phyloP scores from a whole-genome alignment of 2,113 vertebrate species.

The Puntigrus tetrazona region DNA sequence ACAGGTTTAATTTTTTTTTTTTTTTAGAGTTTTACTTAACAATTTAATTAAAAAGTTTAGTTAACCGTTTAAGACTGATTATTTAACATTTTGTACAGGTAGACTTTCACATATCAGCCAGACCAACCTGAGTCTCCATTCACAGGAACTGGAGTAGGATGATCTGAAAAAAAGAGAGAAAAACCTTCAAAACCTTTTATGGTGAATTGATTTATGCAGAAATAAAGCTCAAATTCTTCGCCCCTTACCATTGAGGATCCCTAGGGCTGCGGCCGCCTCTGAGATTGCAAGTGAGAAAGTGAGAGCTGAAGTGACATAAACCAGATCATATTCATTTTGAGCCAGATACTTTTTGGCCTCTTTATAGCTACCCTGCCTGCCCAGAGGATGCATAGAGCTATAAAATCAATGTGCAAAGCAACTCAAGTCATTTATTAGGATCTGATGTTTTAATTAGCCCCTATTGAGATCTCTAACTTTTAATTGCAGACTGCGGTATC shows the following conservation, averaged over 20 bases:
- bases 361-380: background rate
- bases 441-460: background rate
- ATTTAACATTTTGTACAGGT: background rate
- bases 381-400: background rate
- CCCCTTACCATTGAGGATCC: slow-evolving; percentile 37
- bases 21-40: no score
- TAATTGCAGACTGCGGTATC: background rate
- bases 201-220: background rate
- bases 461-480: background rate
- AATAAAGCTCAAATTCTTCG: background rate
- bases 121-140: slow-evolving; percentile 47
- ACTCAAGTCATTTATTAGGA: background rate
- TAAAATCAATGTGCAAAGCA: background rate
- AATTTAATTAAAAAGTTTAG: no score
- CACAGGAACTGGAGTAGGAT: slow-evolving; percentile 8
- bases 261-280: slow-evolving; percentile 26
- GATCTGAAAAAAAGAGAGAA: background rate
- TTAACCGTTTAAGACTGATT: no score
- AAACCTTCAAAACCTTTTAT: background rate
- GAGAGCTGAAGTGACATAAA: background rate
- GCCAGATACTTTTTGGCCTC: background rate
- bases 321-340: background rate
- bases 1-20: no score
- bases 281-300: background rate
- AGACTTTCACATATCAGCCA: background rate